Percentiles rank a stretch among this genome's conserved stretches.
phyloP scores from a whole-genome alignment of 2,113 vertebrate genomes.

The Pionites leucogaster region DNA sequence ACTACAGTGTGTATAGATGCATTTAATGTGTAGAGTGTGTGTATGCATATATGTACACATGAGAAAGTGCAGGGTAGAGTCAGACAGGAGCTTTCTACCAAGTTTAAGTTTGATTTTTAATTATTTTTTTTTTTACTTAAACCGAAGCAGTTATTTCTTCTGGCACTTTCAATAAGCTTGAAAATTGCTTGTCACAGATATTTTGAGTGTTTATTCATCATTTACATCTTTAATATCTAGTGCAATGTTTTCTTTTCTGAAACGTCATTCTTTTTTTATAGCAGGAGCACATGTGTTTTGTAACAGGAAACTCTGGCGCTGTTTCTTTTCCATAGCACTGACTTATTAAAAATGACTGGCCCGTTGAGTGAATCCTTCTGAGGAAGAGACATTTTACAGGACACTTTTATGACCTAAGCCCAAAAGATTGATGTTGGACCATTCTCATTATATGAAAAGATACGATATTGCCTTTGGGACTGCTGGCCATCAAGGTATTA shows the following conservation, averaged over 20 bases:
- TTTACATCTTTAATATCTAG: not conserved
- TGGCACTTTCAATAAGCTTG: not conserved
- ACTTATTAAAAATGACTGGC: slow-evolving; percentile 25
- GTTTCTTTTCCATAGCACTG: slow-evolving; percentile 3
- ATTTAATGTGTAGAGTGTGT: not conserved
- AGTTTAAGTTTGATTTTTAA: not conserved
- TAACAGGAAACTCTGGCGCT: slow-evolving; percentile 13
- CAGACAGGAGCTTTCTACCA: not conserved
- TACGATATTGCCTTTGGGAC: not conserved
- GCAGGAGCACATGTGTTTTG: not conserved
- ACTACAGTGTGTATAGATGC: not conserved
- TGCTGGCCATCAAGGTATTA: not conserved
- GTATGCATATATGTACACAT: not conserved
- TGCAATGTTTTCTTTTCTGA: not conserved
- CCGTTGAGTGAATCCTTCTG: not conserved
- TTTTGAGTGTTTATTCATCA: not conserved
- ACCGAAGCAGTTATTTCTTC: not conserved
- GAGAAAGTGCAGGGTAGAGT: not conserved
- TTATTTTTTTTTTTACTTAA: not conserved
- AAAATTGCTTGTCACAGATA: not conserved
- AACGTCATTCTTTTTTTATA: not conserved
- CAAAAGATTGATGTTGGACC: not conserved
- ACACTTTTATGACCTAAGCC: not conserved
- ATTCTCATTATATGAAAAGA: not conserved
- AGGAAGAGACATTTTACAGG: not conserved